These are phyloP conservation scores for Chrysina gloriosa DNA, from an alignment of 2,888 invertebrate species.

Conservation along the genomic window DNA sequence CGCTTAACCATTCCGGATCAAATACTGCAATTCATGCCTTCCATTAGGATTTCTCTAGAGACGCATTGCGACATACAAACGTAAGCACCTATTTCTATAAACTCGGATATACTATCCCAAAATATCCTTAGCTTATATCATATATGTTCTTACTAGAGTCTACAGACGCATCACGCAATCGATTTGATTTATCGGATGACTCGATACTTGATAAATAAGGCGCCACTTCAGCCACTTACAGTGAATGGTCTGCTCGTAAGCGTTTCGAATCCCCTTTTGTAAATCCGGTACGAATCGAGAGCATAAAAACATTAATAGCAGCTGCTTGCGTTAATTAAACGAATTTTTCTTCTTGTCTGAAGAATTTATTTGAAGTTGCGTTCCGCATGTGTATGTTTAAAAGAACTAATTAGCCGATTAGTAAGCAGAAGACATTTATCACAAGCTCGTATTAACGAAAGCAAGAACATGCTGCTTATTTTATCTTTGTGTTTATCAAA, in stretches of 20 bases:
- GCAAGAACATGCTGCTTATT: too few relatives aligned
- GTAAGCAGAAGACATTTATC: neutral
- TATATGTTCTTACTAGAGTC: neutral
- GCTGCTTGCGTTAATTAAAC: constrained; percentile 26
- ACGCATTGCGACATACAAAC: too few relatives aligned
- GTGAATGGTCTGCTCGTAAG: constrained; percentile 25
- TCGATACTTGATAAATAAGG: constrained; percentile 32
- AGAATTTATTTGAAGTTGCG: constrained; percentile 11
- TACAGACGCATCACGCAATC: constrained; percentile 23
- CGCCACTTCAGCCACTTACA: constrained; percentile 34
- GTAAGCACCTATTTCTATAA: neutral
- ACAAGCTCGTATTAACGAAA: too few relatives aligned
- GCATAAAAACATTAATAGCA: constrained; percentile 16
- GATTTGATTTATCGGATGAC: constrained; percentile 27
- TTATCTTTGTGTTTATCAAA: too few relatives aligned
- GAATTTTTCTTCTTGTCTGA: constrained; percentile 3
- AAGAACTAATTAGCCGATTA: neutral
- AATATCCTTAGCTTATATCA: neutral
- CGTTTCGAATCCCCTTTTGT: constrained; percentile 7
- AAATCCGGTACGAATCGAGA: constrained; percentile 9
- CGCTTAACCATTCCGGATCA: too few relatives aligned
- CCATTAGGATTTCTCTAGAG: too few relatives aligned
- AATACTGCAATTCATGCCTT: too few relatives aligned
- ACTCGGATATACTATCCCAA: neutral
- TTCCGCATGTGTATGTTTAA: neutral